Evolutionary conservation across 1,140 invertebrate genomes (phyloP), one percentile per base, ranked within the genome.

Genomic region (Aleiodes sp.): DNA sequence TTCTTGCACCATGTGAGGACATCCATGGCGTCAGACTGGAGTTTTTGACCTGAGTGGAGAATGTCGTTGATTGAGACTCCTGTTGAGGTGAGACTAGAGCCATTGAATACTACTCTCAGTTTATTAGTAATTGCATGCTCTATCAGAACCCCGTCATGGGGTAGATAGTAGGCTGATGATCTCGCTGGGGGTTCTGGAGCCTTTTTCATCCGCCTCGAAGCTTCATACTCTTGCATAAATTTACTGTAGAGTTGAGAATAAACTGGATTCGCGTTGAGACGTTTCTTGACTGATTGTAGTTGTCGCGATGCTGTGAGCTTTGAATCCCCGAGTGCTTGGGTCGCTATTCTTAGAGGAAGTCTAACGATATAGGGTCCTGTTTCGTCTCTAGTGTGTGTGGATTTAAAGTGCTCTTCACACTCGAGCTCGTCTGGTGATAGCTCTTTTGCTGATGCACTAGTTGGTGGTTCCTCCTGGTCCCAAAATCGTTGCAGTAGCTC

Each of bases 111-210:
- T 4, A 67, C 65, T 59, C 70, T 62, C 2, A 72, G 1, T 33
- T 68, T 72, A 3, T 64, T 73, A 0, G 75, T 72, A 3, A 59
- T 35, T 16, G 65, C 73, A 8, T 56, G 37, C 6, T 41, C 39
- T 29, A 63, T 70, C 0, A 70, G n/a, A 1, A 76, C 66, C 2
- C 28, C 35, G 35, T 76, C 69, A 61, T 76, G 73, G 6, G 73
- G 71, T 0, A 75, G 31, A 37, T 75, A 75, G 21, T 65, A 66
- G 12, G 19, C 41, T 46, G 41, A 16, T 41, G 39, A 8, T 8
- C 3, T 8, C 14, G 9, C 39, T 8, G 2, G 2, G n/a, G 41
- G 41, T 19, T 46, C 41, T 46, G 41, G 16, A n/a, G 41, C 41
- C 2, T 19, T 4, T 19, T 8, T 2, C 41, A 46, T 46, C 14